Conservation (phyloP, 1,140 invertebrate species). For the Tetragonula clypearis region DNA sequence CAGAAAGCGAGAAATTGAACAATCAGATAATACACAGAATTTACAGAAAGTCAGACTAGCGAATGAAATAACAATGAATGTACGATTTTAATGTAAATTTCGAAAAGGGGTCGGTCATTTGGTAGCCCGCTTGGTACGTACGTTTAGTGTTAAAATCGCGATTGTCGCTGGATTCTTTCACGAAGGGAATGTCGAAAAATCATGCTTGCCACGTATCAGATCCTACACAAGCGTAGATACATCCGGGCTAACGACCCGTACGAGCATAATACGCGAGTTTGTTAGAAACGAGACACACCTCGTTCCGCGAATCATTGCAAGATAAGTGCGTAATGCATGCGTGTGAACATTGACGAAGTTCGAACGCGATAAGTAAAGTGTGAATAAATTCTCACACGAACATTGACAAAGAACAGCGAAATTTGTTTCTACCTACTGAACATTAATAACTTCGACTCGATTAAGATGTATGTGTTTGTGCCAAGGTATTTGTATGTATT, state of each 20-base stretch:
- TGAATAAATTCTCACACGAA: not conserved
- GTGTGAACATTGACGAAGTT: constrained; percentile 16
- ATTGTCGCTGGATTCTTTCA: not conserved
- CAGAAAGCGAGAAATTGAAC: no score
- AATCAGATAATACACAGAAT: no score
- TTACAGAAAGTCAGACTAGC: no score
- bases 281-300: not conserved
- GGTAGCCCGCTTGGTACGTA: no score
- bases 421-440: no score
- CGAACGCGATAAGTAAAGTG: constrained; percentile 16
- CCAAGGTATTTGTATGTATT: no score
- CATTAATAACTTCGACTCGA: no score
- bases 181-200: not conserved
- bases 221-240: not conserved
- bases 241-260: constrained; percentile 31
- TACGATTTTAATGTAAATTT: no score
- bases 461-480: no score
- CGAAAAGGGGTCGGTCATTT: no score
- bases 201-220: constrained; percentile 21
- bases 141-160: not conserved
- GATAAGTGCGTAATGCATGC: constrained; percentile 12
- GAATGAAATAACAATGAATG: no score
- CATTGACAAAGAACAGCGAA: no score
- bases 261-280: not conserved
- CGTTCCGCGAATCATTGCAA: not conserved